These are phyloP conservation scores for Lagorchestes hirsutus DNA, from an alignment of 2,797 vertebrate genomes.

Conservation along the genomic window DNA sequence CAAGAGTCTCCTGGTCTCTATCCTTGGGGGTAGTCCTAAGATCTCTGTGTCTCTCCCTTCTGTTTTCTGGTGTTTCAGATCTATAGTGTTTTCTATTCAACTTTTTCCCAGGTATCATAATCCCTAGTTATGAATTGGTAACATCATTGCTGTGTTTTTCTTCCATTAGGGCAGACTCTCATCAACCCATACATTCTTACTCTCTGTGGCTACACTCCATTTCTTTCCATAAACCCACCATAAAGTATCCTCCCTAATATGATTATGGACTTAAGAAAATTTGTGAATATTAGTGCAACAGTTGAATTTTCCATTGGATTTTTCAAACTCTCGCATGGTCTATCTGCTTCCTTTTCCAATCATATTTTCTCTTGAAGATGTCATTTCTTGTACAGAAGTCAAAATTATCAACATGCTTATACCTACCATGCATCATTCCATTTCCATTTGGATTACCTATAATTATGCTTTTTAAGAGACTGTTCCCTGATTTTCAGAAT, in stretches of 20 bases:
- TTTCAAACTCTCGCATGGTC: background rate
- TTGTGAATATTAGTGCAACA: background rate
- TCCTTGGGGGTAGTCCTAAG: too few relatives aligned
- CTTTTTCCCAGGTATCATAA: background rate
- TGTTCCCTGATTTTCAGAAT: background rate
- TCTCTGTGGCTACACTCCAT: too few relatives aligned
- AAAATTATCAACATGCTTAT: background rate
- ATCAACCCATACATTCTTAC: too few relatives aligned
- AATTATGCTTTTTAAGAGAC: background rate
- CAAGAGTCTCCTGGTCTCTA: background rate
- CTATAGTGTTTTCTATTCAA: background rate
- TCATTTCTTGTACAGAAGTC: background rate
- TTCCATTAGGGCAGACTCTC: too few relatives aligned
- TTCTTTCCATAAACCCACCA: too few relatives aligned
- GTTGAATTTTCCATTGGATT: background rate
- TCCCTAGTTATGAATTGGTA: background rate
- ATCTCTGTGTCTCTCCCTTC: background rate
- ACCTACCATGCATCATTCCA: background rate
- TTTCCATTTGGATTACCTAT: background rate
- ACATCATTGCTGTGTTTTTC: background rate
- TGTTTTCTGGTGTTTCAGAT: background rate
- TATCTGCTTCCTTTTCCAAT: background rate
- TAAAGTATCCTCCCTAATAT: background rate
- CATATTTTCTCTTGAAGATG: background rate
- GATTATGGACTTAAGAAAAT: too few relatives aligned